Percentiles rank a stretch among this genome's conserved stretches.
phyloP scores from a whole-genome alignment of 2,888 invertebrate species.

The Nymphalis c-album region DNA sequence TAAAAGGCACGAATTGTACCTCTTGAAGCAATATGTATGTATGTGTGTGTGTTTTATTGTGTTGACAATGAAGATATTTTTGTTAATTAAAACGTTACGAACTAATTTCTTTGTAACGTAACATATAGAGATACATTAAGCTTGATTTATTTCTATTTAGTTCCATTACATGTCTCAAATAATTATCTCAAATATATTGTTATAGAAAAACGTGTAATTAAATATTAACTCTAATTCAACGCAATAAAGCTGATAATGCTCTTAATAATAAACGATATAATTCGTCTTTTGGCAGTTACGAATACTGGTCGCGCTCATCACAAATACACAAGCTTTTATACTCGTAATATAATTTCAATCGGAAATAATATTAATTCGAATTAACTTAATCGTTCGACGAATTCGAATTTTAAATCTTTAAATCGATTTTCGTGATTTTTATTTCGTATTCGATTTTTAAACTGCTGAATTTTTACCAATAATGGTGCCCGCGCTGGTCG shows the following conservation, averaged over 20 bases:
- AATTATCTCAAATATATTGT: not conserved
- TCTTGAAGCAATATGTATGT: conserved; percentile 53
- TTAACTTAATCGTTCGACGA: conserved; percentile 16
- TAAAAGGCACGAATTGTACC: conserved; percentile 77
- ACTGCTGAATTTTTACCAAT: conserved; percentile 96
- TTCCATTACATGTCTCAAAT: conserved; percentile 1
- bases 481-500: conserved; percentile 91
- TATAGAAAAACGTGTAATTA: not conserved
- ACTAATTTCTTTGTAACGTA: not conserved
- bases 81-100: not conserved
- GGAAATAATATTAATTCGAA: conserved; percentile 18
- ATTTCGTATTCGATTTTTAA: conserved; percentile 56
- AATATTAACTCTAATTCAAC: conserved; percentile 30
- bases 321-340: conserved; percentile 69
- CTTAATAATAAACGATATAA: conserved; percentile 50
- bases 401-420: conserved; percentile 10
- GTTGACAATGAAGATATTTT: conserved; percentile 3
- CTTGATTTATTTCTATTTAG: not conserved
- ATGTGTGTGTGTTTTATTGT: conserved; percentile 18
- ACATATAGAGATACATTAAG: not conserved
- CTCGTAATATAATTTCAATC: conserved; percentile 24
- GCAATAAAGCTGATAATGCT: conserved; percentile 55
- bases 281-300: conserved; percentile 71
- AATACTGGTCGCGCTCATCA: conserved; percentile 74
- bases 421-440: conserved; percentile 5